Percentiles rank a stretch among this genome's conserved stretches.
phyloP scores from a whole-genome alignment of 2,888 invertebrate species.

The Pharmacophagus antenor region DNA sequence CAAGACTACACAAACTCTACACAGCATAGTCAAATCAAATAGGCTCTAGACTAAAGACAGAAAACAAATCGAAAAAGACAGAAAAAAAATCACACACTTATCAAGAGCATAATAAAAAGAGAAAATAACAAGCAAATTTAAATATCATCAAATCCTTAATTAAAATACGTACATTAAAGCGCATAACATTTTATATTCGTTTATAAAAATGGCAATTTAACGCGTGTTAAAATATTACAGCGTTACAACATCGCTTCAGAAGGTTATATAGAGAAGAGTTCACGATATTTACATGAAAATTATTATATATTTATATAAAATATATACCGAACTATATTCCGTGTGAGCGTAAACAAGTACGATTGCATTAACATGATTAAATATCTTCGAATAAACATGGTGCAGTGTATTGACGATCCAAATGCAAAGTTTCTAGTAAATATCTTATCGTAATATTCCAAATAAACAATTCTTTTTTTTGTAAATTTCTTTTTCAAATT shows the following conservation, averaged over 20 bases:
- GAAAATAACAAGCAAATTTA: slow-evolving; percentile 77
- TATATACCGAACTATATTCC: slow-evolving; percentile 55
- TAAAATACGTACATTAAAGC: slow-evolving; percentile 43
- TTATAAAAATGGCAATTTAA: slow-evolving; percentile 70
- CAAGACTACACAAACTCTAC: slow-evolving; percentile 28
- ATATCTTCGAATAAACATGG: slow-evolving; percentile 62
- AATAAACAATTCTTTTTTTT: slow-evolving; percentile 52
- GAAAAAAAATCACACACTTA: slow-evolving; percentile 43
- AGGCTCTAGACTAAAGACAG: slow-evolving; percentile 17
- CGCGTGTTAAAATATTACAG: slow-evolving; percentile 59
- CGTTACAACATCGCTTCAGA: slow-evolving; percentile 63
- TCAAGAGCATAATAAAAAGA: slow-evolving; percentile 40
- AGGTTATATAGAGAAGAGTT: slow-evolving; percentile 47
- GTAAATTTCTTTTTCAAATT: slow-evolving; percentile 30
- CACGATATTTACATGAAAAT: slow-evolving; percentile 68
- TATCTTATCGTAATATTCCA: slow-evolving; percentile 56
- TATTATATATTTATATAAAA: slow-evolving; percentile 51
- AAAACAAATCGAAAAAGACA: slow-evolving; percentile 29
- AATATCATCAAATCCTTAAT: slow-evolving; percentile 60
- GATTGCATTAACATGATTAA: slow-evolving; percentile 43
- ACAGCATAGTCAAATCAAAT: slow-evolving; percentile 28
- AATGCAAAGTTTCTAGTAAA: slow-evolving; percentile 51
- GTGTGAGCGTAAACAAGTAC: slow-evolving; percentile 49
- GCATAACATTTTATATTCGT: slow-evolving; percentile 53
- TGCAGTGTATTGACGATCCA: slow-evolving; percentile 72